Evolutionary conservation across 2,888 invertebrate genomes (phyloP).

Genomic region (Drosophila tanythrix): DNA sequence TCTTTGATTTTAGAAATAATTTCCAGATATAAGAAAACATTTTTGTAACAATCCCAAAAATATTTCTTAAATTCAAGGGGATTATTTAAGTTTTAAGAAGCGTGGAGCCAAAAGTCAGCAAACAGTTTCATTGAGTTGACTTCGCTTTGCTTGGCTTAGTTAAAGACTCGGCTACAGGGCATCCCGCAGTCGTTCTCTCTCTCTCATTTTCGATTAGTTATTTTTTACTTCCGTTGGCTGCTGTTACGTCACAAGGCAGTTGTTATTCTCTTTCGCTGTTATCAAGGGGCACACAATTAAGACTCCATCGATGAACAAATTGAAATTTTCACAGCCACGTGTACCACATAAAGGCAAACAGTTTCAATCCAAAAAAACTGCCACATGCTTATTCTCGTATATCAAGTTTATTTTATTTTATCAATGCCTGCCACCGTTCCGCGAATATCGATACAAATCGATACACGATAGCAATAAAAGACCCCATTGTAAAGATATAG

Average conservation of each 20-base stretch:
- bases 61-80: too few species aligned
- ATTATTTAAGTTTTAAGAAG: too few species aligned
- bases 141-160: not conserved
- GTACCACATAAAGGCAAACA: conserved; percentile 5
- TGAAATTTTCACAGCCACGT: conserved; percentile 53
- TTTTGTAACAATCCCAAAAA: too few species aligned
- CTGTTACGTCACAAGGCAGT: conserved; percentile 74
- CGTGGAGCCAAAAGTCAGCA: too few species aligned
- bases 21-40: not conserved
- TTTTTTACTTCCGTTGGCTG: conserved; percentile 63
- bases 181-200: not conserved
- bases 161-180: not conserved
- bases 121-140: too few species aligned
- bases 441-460: not conserved
- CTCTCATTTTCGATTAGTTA: not conserved
- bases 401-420: not conserved
- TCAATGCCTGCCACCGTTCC: not conserved
- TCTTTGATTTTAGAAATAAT: not conserved
- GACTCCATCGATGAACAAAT: not conserved
- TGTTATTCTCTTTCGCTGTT: conserved; percentile 12
- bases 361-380: not conserved
- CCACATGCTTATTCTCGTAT: not conserved
- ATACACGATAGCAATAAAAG: not conserved
- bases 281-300: conserved; percentile 12
- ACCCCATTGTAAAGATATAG: not conserved